Conservation (phyloP, 2,797 vertebrate species). For the Cyprinodon diabolis region DNA sequence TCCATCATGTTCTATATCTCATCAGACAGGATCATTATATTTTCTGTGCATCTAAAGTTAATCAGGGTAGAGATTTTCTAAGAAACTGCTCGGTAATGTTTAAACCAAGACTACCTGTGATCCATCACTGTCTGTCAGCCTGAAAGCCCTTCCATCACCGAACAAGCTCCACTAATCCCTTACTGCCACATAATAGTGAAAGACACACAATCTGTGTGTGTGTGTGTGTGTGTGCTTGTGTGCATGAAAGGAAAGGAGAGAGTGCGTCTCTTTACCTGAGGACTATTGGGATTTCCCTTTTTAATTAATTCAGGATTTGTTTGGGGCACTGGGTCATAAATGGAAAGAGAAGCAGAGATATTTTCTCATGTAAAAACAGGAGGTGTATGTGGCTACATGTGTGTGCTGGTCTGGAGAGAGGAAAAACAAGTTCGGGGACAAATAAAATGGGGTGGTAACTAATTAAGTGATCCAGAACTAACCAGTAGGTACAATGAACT, state of each 20-base stretch:
- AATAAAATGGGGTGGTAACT: not conserved
- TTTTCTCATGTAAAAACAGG: constrained; percentile 79
- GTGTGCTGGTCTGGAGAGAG: constrained; percentile 20
- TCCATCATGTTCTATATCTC: no score
- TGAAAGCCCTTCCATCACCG: constrained; percentile 79
- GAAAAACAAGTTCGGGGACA: constrained; percentile 1
- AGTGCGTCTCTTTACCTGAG: constrained; percentile 41
- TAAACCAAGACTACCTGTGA: constrained; percentile 50
- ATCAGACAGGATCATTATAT: no score
- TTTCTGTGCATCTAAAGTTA: no score
- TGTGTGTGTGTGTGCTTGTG: constrained; percentile 46
- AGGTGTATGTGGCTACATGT: constrained; percentile 38
- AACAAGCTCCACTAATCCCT: constrained; percentile 81
- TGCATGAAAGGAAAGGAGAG: constrained; percentile 58
- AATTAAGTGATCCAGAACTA: not conserved
- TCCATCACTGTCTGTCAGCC: constrained; percentile 70
- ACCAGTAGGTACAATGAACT: no score
- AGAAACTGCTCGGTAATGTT: constrained; percentile 51
- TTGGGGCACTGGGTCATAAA: constrained; percentile 79
- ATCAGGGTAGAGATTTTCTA: no score
- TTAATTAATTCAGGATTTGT: constrained; percentile 90
- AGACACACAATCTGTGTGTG: constrained; percentile 80
- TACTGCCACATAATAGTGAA: constrained; percentile 68
- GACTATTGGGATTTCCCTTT: constrained; percentile 83
- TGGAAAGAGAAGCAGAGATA: constrained; percentile 70